phyloP scores from a whole-genome alignment of 2,888 invertebrate species.

The Scaptomyza tumidula region DNA sequence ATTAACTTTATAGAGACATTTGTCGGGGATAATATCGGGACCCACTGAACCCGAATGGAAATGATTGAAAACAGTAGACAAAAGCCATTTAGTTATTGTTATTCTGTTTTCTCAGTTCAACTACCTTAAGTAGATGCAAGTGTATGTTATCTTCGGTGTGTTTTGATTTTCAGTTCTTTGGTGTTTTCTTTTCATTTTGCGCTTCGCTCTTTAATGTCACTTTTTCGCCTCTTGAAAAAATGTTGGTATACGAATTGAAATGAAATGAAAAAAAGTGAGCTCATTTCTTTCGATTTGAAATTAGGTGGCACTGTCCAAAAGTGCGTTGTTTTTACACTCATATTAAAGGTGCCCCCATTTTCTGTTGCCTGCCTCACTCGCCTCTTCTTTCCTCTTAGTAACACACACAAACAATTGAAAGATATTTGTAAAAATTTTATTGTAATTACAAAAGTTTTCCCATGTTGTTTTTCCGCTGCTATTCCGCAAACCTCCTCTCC shows the following conservation, averaged over 20 bases:
- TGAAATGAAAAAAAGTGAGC: constrained; percentile 30
- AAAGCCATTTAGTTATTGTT: too few relatives aligned
- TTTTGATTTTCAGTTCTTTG: neutral
- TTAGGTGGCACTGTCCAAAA: constrained; percentile 20
- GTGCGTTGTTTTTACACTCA: constrained; percentile 10
- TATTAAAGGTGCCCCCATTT: constrained; percentile 43
- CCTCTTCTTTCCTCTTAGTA: neutral
- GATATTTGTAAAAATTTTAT: constrained; percentile 79
- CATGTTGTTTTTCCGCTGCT: constrained; percentile 58
- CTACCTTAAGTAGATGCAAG: too few relatives aligned
- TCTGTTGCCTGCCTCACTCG: neutral
- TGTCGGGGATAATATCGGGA: too few relatives aligned
- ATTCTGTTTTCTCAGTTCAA: too few relatives aligned
- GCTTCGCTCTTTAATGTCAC: neutral
- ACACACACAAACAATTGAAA: constrained; percentile 65
- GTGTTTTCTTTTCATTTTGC: constrained; percentile 70
- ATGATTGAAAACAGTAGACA: too few relatives aligned
- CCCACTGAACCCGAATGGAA: too few relatives aligned
- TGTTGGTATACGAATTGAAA: constrained; percentile 16
- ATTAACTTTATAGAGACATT: too few relatives aligned
- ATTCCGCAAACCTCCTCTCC: neutral
- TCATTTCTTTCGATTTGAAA: constrained; percentile 52
- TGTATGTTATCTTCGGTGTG: neutral
- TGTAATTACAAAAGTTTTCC: constrained; percentile 78
- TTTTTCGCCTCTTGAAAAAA: neutral